phyloP scores from a whole-genome alignment of 23 tunicate species.

The Botrylloides violaceus region DNA sequence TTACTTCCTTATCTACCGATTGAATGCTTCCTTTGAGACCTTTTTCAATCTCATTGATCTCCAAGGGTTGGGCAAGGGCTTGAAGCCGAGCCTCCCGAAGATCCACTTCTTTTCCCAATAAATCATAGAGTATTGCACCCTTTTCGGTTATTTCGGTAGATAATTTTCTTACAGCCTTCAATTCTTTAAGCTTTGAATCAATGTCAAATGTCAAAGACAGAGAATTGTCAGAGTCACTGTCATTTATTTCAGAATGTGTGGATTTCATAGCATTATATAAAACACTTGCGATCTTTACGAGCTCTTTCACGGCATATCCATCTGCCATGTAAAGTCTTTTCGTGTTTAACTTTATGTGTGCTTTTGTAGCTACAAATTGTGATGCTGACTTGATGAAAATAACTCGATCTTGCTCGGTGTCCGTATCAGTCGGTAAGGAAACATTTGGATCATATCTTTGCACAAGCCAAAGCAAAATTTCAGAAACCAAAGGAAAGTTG shows the following conservation, averaged over 20 bases:
- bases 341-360: slow-evolving; percentile 86
- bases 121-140: slow-evolving; percentile 65
- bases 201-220: slow-evolving; percentile 54
- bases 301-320: slow-evolving; percentile 96
- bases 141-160: slow-evolving; percentile 79
- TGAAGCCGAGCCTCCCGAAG: slow-evolving; percentile 51
- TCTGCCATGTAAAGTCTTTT: slow-evolving; percentile 96
- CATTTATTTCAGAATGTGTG: slow-evolving; percentile 7
- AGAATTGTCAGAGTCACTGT: slow-evolving; percentile 36
- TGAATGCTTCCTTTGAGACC: slow-evolving; percentile 51
- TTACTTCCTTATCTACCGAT: slow-evolving; percentile 49
- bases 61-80: slow-evolving; percentile 79
- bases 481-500: slow-evolving; percentile 85
- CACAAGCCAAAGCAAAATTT: slow-evolving; percentile 74
- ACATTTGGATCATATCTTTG: slow-evolving; percentile 88
- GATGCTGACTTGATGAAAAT: slow-evolving; percentile 93
- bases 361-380: slow-evolving; percentile 82
- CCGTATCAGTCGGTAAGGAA: slow-evolving; percentile 65
- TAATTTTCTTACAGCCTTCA: slow-evolving; percentile 76
- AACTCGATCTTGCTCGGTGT: slow-evolving; percentile 95
- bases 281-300: slow-evolving; percentile 67
- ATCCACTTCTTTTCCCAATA: slow-evolving; percentile 62
- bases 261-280: slow-evolving; percentile 72
- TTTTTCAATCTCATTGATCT: slow-evolving; percentile 81
- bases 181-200: slow-evolving; percentile 77